Conservation (phyloP, 2,888 invertebrate species). For the Schrankia costaestrigalis region DNA sequence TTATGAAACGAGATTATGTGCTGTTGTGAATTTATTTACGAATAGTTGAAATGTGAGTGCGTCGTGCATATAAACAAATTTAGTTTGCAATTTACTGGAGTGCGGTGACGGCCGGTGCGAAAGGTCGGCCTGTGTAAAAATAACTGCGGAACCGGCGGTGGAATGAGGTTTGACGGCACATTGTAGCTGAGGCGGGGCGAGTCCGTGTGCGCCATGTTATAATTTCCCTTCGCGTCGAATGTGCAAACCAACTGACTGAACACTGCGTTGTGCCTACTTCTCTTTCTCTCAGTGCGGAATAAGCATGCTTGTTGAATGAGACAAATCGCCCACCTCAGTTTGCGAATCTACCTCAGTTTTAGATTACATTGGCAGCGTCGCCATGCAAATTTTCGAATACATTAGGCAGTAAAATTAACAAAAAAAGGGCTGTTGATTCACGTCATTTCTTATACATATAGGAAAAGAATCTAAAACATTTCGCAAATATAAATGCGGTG, state of each 20-base stretch:
- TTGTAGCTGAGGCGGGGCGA: conserved; percentile 78
- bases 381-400: conserved; percentile 13
- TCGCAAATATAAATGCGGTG: too few relatives aligned
- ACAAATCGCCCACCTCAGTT: conserved; percentile 32
- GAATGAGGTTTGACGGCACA: conserved; percentile 80
- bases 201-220: conserved; percentile 78
- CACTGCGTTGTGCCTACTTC: conserved; percentile 67
- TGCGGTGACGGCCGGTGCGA: conserved; percentile 79
- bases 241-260: conserved; percentile 72
- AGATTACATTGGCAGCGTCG: conserved; percentile 12
- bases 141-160: conserved; percentile 79
- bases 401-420: too few relatives aligned
- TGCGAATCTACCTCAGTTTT: conserved; percentile 23
- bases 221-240: conserved; percentile 78
- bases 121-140: conserved; percentile 80
- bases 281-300: conserved; percentile 68
- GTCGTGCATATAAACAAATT: conserved; percentile 59
- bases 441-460: too few relatives aligned
- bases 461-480: too few relatives aligned
- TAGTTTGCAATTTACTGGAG: conserved; percentile 61
- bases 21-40: conserved; percentile 28
- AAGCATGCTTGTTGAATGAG: conserved; percentile 49
- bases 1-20: conserved; percentile 20
- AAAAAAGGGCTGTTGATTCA: too few relatives aligned
- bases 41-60: conserved; percentile 63